Evolutionary conservation across 2,113 vertebrate species (phyloP).

Genomic region (Zosterops hypoxanthus): DNA sequence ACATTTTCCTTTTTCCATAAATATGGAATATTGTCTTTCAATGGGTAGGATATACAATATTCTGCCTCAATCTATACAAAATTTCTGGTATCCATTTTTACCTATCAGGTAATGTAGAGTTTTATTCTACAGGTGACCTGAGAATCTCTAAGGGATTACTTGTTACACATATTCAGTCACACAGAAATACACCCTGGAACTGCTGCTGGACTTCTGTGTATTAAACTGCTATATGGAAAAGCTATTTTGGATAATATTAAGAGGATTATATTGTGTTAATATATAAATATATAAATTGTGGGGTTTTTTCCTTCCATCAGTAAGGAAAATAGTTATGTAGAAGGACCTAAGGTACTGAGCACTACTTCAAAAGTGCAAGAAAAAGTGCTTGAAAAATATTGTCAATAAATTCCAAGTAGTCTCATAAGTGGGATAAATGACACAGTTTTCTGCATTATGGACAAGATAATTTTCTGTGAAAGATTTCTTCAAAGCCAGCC

Average conservation of each 20-base stretch:
- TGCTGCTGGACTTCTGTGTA: neutral
- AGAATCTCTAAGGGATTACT: neutral
- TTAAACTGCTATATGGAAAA: neutral
- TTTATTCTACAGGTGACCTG: neutral
- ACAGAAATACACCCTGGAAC: neutral
- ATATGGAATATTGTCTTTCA: neutral
- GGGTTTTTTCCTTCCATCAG: neutral
- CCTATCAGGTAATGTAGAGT: neutral
- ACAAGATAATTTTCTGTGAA: neutral
- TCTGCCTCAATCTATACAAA: neutral
- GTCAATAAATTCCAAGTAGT: neutral
- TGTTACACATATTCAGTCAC: neutral
- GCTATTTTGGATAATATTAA: neutral
- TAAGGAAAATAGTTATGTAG: neutral
- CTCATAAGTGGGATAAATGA: neutral
- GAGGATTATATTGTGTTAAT: neutral
- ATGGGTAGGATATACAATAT: neutral
- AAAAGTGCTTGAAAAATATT: neutral
- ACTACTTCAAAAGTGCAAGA: neutral
- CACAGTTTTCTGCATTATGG: neutral
- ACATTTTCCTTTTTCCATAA: neutral
- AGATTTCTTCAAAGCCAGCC: slow-evolving; percentile 15
- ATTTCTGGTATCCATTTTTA: neutral
- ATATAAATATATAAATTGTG: no score
- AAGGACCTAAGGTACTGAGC: neutral